These are phyloP conservation scores for Leucophenga montana DNA, from an alignment of 2,888 invertebrate genomes.

Conservation along the genomic window DNA sequence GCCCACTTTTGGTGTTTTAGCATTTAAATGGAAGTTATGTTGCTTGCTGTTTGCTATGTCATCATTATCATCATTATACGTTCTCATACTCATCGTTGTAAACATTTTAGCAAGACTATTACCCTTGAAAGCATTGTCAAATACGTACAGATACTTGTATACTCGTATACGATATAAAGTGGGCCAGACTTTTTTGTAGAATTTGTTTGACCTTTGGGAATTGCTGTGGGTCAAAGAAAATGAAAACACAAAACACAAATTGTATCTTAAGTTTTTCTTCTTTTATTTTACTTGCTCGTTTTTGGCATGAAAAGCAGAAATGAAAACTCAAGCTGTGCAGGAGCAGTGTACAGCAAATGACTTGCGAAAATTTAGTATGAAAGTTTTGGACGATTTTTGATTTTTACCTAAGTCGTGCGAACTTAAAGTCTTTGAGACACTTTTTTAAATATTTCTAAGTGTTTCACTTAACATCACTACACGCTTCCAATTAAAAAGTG, in stretches of 20 bases:
- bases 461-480: not conserved
- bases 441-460: not conserved
- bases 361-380: not conserved
- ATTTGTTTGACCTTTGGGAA: constrained; percentile 53
- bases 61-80: constrained; percentile 34
- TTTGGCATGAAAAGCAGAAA: not conserved
- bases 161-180: not conserved
- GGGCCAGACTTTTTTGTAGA: not conserved
- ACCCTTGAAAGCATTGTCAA: constrained; percentile 16
- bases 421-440: not conserved
- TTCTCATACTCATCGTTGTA: not conserved
- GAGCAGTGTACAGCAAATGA: not conserved
- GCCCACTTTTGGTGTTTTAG: constrained; percentile 23
- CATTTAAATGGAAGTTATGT: constrained; percentile 42
- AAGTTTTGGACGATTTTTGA: not conserved
- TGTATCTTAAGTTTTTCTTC: constrained; percentile 34
- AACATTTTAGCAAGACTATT: constrained; percentile 20
- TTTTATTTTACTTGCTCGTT: constrained; percentile 25
- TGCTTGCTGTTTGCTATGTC: constrained; percentile 8
- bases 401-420: too few relatives aligned
- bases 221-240: constrained; percentile 33
- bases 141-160: not conserved
- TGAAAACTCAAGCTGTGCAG: not conserved
- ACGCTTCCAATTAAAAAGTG: not conserved
- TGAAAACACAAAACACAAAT: constrained; percentile 37